phyloP scores from a whole-genome alignment of 2,113 vertebrate species.

The Laterallus jamaicensis region DNA sequence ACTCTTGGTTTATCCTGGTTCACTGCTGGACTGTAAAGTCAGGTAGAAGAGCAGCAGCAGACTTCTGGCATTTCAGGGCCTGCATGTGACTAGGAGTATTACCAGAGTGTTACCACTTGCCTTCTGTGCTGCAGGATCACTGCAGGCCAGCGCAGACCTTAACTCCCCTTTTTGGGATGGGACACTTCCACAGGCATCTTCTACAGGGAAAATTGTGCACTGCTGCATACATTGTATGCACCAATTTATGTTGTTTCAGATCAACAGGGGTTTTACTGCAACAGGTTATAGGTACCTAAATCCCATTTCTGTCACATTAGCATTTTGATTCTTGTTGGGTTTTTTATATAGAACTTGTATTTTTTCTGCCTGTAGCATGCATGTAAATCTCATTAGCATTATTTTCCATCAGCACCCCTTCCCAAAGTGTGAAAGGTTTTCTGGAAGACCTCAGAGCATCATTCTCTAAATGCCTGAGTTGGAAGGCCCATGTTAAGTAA shows the following conservation, averaged over 20 bases:
- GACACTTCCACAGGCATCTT: neutral
- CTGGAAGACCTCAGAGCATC: neutral
- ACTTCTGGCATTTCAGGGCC: neutral
- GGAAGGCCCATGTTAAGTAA: neutral
- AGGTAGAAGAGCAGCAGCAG: neutral
- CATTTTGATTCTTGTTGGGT: neutral
- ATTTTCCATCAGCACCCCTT: neutral
- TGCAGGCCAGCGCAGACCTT: rapidly evolving
- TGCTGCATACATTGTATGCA: rapidly evolving
- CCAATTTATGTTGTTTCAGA: neutral
- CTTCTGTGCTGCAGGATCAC: rapidly evolving
- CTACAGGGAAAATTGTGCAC: neutral
- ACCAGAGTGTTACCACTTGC: too few species aligned
- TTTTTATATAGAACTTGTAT: neutral
- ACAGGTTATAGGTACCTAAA: neutral
- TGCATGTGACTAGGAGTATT: neutral
- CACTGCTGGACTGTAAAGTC: neutral
- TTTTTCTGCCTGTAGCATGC: neutral
- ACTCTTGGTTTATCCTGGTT: neutral
- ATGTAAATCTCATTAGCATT: neutral
- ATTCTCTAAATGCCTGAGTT: neutral
- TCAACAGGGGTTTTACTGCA: neutral
- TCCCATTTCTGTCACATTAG: neutral
- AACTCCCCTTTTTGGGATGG: rapidly evolving
- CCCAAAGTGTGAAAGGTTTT: neutral